Evolutionary conservation across 2,888 invertebrate genomes (phyloP), one percentile per base, ranked within the genome.

Genomic region (Drosophila quinaria): DNA sequence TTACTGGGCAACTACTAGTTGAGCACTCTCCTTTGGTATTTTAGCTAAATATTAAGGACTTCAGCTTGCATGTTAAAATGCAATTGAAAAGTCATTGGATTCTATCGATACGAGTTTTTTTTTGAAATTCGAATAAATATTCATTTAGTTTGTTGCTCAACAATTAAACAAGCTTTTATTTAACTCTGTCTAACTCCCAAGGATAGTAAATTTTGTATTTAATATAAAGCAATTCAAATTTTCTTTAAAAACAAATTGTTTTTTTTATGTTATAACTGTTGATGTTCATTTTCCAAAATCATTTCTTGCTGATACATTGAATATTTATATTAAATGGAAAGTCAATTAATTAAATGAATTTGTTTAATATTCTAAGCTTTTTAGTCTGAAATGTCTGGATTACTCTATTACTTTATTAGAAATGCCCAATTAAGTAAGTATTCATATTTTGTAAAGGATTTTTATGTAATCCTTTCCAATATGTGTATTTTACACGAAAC

Each of bases 41-140:
- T 39, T 17, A 29, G 44, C 22, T 11, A 9, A n/a, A 41, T 50
- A 42, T 55, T 56, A 46, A 56, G 69, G 51, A 33, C 29, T 55
- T 54, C 6, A n/a, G 31, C 29, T 49, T 44, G 42, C 39, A 22
- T 35, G 17, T 13, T 29, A 10, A 44, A 25, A 17, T 44, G 52
- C 25, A 61, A 44, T 44, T 61, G 25, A 44, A 44, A 35, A 54
- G 35, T 54, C 33, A 54, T 52, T 33, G 51, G 15, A 33, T 15
- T 2, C 5, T 17, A 54, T 9, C 10, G n/a, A 39, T 31, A 51
- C 8, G 5, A n/a, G 8, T 2, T 3, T 33, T 42, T 17, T 25
- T 46, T n/a, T 37, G 9, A 17, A 35, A 61, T 22, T 15, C 15
- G 13, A 17, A 11, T 13, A 11, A 44, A 54, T 9, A 33, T 13